Evolutionary conservation across 2,113 vertebrate species (phyloP).

Genomic region (Toxotes chatareus): DNA sequence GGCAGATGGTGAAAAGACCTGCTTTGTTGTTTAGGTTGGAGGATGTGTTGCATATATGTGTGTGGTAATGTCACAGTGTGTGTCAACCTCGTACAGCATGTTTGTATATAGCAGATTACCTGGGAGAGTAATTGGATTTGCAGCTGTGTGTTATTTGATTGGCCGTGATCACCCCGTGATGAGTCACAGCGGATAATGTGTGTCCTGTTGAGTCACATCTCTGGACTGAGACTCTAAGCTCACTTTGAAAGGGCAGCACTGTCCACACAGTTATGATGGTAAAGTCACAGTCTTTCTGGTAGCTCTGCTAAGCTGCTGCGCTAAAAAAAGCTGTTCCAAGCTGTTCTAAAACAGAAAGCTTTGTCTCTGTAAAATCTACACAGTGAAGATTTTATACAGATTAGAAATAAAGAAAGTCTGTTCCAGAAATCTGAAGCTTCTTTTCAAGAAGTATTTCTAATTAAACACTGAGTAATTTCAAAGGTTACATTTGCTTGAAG

Average conservation of each 20-base stretch:
- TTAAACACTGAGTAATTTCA: no score
- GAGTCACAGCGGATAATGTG: slow-evolving; percentile 43
- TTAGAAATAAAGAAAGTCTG: not conserved
- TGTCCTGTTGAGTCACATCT: slow-evolving; percentile 55
- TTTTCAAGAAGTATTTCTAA: no score
- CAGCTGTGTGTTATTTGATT: slow-evolving; percentile 16
- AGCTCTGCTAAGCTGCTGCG: not conserved
- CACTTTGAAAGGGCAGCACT: slow-evolving; percentile 42
- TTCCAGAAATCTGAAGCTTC: no score
- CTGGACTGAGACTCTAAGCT: slow-evolving; percentile 26
- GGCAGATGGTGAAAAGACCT: no score
- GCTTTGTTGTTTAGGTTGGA: not conserved
- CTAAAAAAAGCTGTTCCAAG: not conserved
- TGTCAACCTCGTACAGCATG: not conserved
- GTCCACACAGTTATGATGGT: not conserved
- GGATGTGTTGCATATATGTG: no score
- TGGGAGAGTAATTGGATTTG: slow-evolving; percentile 12
- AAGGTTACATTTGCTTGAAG: not conserved
- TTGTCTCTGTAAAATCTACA: not conserved
- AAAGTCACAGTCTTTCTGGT: not conserved
- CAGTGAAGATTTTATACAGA: not conserved
- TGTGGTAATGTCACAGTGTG: not conserved
- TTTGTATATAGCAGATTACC: slow-evolving; percentile 30
- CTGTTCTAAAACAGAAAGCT: not conserved
- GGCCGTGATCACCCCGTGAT: slow-evolving; percentile 17